Base-by-base conservation (phyloP, 1,140 invertebrate genomes). In the Philotrypesis tridentata region DNA sequence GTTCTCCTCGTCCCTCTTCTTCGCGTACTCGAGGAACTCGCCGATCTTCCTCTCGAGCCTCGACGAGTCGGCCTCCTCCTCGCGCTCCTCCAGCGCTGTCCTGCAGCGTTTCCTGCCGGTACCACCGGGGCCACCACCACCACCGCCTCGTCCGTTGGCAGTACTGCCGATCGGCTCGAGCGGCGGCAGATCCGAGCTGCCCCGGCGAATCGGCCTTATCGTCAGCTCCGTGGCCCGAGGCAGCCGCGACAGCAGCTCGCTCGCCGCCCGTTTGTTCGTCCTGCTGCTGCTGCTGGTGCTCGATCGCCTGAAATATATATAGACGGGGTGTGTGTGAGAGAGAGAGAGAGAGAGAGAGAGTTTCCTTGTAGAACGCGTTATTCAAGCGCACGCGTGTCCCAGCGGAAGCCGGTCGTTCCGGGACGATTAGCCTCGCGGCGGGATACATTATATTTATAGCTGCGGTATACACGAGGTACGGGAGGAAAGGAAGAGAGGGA, bases 1-100 rank as follows among this genome's bases (percentile, higher is more conserved):
- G 65, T 88, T 87, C 75, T 89, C 87, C 71, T 87, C 87, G 63
- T 89, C 88, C 5, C 88, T 71, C 55, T 72, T 70, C 77, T 86
- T 89, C 0, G 85, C 84, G 74, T 89, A 89, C 23, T 87, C 85
- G 23, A 89, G 68, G 65, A 88, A 86, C 79, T 89, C 85, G 48
- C 84, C 85, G 27, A 89, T 73, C 82, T 84, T 81, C 23, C 79
- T 81, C 73, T 86, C 83, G 37, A 83, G 81, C n/a, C 80, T 43
- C 6, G 75, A 75, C 37, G 29, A 79, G 71, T 82, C 70, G 33
- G 33, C 71, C 43, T 61, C 61, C 60, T 40, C 48, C 71, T 63
- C 1, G 21, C 29, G n/a, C 37, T 65, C 27, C 61, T 65, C 77
- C 63, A 37, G 68, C 71, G 29, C 48, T 37, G 23, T 11, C 3